Conservation (phyloP, 2,113 vertebrate species). For the Eleginops maclovinus region DNA sequence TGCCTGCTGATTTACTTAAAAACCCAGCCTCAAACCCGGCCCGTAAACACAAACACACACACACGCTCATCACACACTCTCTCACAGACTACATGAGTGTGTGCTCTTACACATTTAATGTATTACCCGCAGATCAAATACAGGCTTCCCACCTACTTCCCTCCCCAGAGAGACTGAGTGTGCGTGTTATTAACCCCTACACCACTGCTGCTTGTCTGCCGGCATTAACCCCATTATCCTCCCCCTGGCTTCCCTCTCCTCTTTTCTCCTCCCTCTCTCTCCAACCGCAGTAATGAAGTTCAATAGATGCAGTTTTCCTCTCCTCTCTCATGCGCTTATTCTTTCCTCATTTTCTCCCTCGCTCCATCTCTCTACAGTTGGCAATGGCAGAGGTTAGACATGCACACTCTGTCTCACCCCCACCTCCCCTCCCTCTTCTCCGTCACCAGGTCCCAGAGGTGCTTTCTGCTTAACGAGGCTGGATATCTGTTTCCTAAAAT, state of each 20-base stretch:
- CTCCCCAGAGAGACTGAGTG: conserved; percentile 68
- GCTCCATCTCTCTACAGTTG: conserved; percentile 64
- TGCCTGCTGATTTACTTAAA: conserved; percentile 49
- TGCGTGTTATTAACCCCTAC: conserved; percentile 76
- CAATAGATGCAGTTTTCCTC: conserved; percentile 65
- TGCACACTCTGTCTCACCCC: conserved; percentile 47
- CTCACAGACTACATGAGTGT: conserved; percentile 26
- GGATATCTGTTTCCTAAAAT: conserved; percentile 93
- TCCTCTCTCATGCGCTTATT: conserved; percentile 63
- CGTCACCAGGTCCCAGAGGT: conserved; percentile 87
- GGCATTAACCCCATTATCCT: conserved; percentile 78
- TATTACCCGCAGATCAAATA: conserved; percentile 74
- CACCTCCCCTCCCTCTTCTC: conserved; percentile 1
- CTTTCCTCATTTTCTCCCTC: conserved; percentile 63
- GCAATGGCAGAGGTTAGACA: conserved; percentile 76
- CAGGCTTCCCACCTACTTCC: conserved; percentile 61
- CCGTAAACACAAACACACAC: conserved; percentile 35
- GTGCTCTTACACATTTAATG: conserved; percentile 67
- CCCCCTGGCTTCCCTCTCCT: conserved; percentile 35
- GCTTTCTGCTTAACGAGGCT: conserved; percentile 89
- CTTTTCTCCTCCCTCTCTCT: conserved; percentile 35
- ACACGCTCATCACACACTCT: conserved; percentile 26
- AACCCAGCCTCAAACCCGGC: conserved; percentile 13
- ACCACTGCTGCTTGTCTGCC: conserved; percentile 67
- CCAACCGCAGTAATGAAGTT: conserved; percentile 60